Evolutionary conservation across 1,140 invertebrate species (phyloP), one percentile per base, ranked within the genome.

Genomic region (Gryon sp.): DNA sequence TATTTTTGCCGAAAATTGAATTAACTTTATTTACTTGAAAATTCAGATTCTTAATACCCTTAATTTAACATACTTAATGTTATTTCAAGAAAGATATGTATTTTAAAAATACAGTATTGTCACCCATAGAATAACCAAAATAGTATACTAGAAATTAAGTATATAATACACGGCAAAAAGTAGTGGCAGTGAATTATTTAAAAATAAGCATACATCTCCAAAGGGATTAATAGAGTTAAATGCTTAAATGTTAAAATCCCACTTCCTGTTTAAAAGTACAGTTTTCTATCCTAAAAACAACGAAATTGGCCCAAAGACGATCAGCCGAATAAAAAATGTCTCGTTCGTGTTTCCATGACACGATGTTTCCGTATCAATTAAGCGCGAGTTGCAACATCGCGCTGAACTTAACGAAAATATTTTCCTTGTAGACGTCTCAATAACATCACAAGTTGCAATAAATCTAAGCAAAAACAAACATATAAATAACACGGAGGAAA

Each of bases 371-470:
- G 32, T 40, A 72, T 62, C 48, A 55, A 72, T 72, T 72, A 72
- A 55, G 18, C 48, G 15, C 7, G 68, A 62, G 38, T 72, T 72
- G 55, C 57, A 62, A 46, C 68, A 72, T 26, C 66, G 34, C 32
- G 55, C 65, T 59, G 46, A 45, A 60, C 38, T 53, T 24, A 62
- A 72, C 66, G 22, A 72, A 72, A 72, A 72, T 62, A 72, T 62
- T 72, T 72, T 72, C 68, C 46, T 12, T 72, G 68, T 63, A 53
- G 38, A 53, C 22, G 50, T 62, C 57, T 32, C 28, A 26, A 50
- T 52, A 62, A 46, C 55, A 62, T 40, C 46, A 38, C 18, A 46
- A 46, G 20, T 41, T 52, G 38, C 46, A 28, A 62, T 72, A 60
- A 72, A 72, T 72, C 32, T 46, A 2, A 50, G 41, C 34, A 12